A percentile compares a stretch with the other conserved stretches of the same genome.
Evolutionary conservation across 2,797 vertebrate genomes (phyloP).

Genomic region (Ctenochaetus hawaiiensis): DNA sequence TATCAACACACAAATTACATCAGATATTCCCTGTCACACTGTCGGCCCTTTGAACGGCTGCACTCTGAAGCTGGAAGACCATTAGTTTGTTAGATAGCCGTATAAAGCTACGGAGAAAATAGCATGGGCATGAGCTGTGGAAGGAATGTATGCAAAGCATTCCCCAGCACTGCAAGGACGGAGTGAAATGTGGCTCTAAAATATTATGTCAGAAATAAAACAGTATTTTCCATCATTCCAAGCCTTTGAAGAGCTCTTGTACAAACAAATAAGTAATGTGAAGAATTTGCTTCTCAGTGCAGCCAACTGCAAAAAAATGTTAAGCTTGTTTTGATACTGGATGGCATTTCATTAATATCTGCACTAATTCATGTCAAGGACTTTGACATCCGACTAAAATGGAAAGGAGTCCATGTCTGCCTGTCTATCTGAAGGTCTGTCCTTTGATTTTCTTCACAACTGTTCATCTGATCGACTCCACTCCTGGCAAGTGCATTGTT

Average conservation of each 20-base stretch:
- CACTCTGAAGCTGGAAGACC: slow-evolving; percentile 74
- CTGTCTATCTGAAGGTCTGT: no score
- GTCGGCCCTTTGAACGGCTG: slow-evolving; percentile 77
- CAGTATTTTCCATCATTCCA: slow-evolving; percentile 66
- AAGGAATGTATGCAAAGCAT: slow-evolving; percentile 82
- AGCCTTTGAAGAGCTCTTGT: slow-evolving; percentile 79
- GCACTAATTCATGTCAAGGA: slow-evolving; percentile 70
- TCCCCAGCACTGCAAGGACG: slow-evolving; percentile 66
- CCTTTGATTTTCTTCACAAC: no score
- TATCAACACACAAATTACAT: slow-evolving; percentile 87
- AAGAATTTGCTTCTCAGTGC: slow-evolving; percentile 78
- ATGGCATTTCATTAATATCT: slow-evolving; percentile 81
- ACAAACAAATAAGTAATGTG: slow-evolving; percentile 84
- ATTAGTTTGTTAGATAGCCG: slow-evolving; percentile 82
- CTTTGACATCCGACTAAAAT: slow-evolving; percentile 55
- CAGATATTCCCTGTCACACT: slow-evolving; percentile 83
- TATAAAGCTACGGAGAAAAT: slow-evolving; percentile 82
- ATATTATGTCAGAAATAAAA: slow-evolving; percentile 81
- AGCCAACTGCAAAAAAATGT: slow-evolving; percentile 74
- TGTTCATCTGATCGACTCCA: no score
- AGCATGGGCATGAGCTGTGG: slow-evolving; percentile 74
- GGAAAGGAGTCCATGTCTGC: no score
- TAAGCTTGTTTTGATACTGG: slow-evolving; percentile 79
- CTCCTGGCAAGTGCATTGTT: no score
- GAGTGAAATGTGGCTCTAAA: slow-evolving; percentile 80